Percentiles rank a stretch among this genome's conserved stretches.
Conservation (phyloP, 2,888 invertebrate species). For the Caenorhabditis sp. region DNA sequence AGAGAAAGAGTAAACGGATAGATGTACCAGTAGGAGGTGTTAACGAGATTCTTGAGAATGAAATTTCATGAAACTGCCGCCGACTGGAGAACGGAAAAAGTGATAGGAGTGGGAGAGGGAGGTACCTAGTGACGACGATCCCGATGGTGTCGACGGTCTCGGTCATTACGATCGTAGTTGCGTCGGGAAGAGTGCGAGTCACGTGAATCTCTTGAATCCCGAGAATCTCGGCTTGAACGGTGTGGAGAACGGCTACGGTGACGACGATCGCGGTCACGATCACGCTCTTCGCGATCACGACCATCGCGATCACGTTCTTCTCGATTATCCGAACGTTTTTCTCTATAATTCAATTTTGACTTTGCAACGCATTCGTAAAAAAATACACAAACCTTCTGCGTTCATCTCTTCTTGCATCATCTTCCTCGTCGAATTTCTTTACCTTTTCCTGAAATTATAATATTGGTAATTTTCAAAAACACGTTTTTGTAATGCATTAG, state of each 20-base stretch:
- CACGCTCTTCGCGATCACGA: conserved; percentile 29
- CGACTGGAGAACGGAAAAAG: conserved; percentile 2
- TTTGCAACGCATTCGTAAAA: conserved; percentile 4
- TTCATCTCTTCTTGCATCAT: conserved; percentile 42
- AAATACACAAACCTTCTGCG: conserved; percentile 42
- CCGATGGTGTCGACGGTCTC: conserved; percentile 28
- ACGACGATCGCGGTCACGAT: conserved; percentile 24
- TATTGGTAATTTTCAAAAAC: not conserved
- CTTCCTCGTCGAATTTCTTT: conserved; percentile 47
- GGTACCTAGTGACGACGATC: conserved; percentile 39
- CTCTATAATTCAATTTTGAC: conserved; percentile 50
- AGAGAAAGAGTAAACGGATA: conserved; percentile 1
- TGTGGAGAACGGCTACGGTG: conserved; percentile 40
- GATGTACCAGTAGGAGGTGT: conserved; percentile 21
- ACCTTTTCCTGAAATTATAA: conserved; percentile 45
- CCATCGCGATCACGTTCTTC: conserved; percentile 29
- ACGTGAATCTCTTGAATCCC: conserved; percentile 8
- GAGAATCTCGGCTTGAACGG: conserved; percentile 31
- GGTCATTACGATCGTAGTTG: conserved; percentile 27
- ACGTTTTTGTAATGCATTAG: not conserved
- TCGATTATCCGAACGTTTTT: conserved; percentile 24
- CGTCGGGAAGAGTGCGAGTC: not conserved
- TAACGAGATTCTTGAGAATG: conserved; percentile 6
- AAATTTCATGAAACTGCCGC: conserved; percentile 1
- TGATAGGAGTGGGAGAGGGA: too few relatives aligned